Conservation (phyloP, 1,140 invertebrate genomes). For the Achroia grisella region DNA sequence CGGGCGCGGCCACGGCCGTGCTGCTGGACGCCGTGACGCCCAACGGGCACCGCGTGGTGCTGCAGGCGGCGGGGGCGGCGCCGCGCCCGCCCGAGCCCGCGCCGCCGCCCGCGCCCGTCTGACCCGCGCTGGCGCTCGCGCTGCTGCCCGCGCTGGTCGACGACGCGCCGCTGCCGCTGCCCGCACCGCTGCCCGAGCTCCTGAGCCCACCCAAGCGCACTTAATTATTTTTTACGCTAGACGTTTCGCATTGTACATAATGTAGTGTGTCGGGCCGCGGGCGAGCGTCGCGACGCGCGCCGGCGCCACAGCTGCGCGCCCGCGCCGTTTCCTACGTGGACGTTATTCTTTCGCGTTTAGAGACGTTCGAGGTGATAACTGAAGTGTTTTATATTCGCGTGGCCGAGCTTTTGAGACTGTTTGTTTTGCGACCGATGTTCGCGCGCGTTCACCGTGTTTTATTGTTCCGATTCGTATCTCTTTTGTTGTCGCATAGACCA, state of each 20-base stretch:
- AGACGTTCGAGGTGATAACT: constrained; percentile 51
- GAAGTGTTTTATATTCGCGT: constrained; percentile 62
- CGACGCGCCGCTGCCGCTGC: constrained; percentile 50
- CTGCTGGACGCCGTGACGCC: constrained; percentile 87
- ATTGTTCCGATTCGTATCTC: constrained; percentile 30
- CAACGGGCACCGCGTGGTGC: constrained; percentile 91
- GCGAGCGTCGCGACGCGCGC: constrained; percentile 29
- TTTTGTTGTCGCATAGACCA: constrained; percentile 38
- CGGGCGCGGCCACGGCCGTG: constrained; percentile 82
- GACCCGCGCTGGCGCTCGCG: constrained; percentile 47
- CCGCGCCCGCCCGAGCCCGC: constrained; percentile 44
- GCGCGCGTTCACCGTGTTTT: constrained; percentile 46
- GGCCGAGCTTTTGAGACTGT: constrained; percentile 59
- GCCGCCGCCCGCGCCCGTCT: constrained; percentile 56
- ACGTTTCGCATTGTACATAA: constrained; percentile 45
- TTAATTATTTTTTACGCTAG: constrained; percentile 66
- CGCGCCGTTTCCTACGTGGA: constrained; percentile 35
- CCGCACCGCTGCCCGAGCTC: constrained; percentile 66
- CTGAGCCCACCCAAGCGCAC: constrained; percentile 66
- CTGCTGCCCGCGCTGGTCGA: constrained; percentile 51
- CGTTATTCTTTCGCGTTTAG: constrained; percentile 42
- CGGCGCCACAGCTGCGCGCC: constrained; percentile 23
- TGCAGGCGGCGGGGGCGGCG: constrained; percentile 85
- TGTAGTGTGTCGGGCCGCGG: constrained; percentile 31
- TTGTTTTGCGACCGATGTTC: constrained; percentile 63